These are phyloP conservation scores for Montipora efflorescens DNA, from an alignment of 64 coral and sea anemone species.

Conservation along the genomic window DNA sequence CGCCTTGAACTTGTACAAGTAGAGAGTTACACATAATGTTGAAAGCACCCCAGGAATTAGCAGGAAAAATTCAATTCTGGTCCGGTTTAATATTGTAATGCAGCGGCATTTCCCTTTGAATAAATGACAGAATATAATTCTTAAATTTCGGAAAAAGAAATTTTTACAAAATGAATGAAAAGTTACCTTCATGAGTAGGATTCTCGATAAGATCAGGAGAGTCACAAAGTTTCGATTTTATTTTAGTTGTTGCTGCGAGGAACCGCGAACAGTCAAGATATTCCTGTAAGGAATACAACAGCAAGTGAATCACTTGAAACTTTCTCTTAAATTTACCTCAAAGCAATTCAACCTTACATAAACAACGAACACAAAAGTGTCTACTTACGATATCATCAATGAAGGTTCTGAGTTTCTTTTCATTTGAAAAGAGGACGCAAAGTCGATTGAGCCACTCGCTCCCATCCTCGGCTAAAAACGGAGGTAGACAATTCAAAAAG, in stretches of 20 bases:
- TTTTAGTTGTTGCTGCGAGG: slow-evolving; percentile 38
- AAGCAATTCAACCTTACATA: not conserved
- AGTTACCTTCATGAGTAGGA: slow-evolving; percentile 51
- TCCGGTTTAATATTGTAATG: slow-evolving; percentile 27
- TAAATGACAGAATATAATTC: slow-evolving; percentile 6
- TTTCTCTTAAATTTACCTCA: not conserved
- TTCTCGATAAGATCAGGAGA: slow-evolving; percentile 18
- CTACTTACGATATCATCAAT: slow-evolving; percentile 30
- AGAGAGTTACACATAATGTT: slow-evolving; percentile 11
- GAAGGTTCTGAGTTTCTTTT: slow-evolving; percentile 45
- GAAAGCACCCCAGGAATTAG: not conserved
- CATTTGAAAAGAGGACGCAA: slow-evolving; percentile 44
- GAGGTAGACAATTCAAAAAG: not conserved
- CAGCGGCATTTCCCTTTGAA: not conserved
- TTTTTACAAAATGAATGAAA: not conserved
- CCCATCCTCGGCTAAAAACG: slow-evolving; percentile 19
- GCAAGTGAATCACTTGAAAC: slow-evolving; percentile 22
- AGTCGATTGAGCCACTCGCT: slow-evolving; percentile 36
- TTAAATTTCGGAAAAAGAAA: not conserved
- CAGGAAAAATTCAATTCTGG: not conserved
- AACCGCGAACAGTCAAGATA: slow-evolving; percentile 25
- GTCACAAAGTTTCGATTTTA: slow-evolving; percentile 26
- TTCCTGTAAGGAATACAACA: slow-evolving; percentile 19
- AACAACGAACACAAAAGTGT: not conserved
- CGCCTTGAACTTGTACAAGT: not conserved